phyloP scores from a whole-genome alignment of 30 jellyfish, hydroid and myxozoan species.

The Chrysaora quinquecirrha region DNA sequence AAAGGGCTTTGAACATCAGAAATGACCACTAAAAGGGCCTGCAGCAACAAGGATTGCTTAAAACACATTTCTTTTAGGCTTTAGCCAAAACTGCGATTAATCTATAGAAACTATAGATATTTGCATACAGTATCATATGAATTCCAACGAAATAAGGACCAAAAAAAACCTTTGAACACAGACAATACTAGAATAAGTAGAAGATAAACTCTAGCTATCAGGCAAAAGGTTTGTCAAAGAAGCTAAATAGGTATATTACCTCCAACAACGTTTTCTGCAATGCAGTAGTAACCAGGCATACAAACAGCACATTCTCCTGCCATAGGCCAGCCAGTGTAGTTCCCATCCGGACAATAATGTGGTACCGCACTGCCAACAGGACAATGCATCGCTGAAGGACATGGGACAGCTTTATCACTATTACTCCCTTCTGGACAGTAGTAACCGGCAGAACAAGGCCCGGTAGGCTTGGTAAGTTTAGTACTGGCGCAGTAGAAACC shows the following conservation, averaged over 20 bases:
- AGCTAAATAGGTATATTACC: slow-evolving; percentile 72
- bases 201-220: too few relatives aligned
- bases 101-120: too few relatives aligned
- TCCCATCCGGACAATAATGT: slow-evolving; percentile 79
- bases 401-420: slow-evolving; percentile 62
- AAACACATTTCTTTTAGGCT: too few relatives aligned
- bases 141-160: too few relatives aligned
- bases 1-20: too few relatives aligned
- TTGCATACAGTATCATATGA: too few relatives aligned
- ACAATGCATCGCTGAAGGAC: slow-evolving; percentile 97
- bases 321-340: slow-evolving; percentile 83
- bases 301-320: slow-evolving; percentile 80
- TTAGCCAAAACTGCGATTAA: too few relatives aligned
- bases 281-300: slow-evolving; percentile 85
- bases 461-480: slow-evolving; percentile 81
- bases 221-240: too few relatives aligned
- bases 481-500: slow-evolving; percentile 85
- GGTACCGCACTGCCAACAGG: slow-evolving; percentile 92
- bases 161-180: too few relatives aligned
- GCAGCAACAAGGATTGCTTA: too few relatives aligned
- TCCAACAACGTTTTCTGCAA: slow-evolving; percentile 64
- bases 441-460: slow-evolving; percentile 84
- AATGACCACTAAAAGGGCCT: too few relatives aligned
- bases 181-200: too few relatives aligned
- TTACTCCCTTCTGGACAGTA: slow-evolving; percentile 91